Evolutionary conservation across 1,140 invertebrate species (phyloP), one percentile per base, ranked within the genome.

Genomic region (Papilio xuthus): DNA sequence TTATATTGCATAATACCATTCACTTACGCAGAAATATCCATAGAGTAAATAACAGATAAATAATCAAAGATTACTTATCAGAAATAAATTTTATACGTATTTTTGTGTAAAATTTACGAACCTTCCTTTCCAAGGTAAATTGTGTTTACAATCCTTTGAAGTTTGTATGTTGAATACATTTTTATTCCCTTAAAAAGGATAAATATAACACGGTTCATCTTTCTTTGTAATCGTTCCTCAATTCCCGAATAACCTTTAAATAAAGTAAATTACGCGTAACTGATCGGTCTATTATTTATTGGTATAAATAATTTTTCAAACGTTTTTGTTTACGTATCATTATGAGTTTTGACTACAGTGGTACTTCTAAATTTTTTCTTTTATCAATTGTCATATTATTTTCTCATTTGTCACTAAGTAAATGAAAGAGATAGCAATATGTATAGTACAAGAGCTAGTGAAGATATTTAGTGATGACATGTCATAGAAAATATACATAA

Each of bases 231-330:
- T 63, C 60, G 23, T 10, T 63, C 26, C 60, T 63, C 26, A 28
- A 13, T 15, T 63, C 23, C 26, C 60, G 26, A 26, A 23, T 60
- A 60, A 23, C 53, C 60, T 13, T 63, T 28, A 63, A 63, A 63
- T 63, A 28, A 28, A 63, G 23, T 63, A 63, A 63, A 63, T 63
- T 63, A 63, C 28, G 60, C 60, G 26, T 60, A 60, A 26, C 20
- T 26, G 60, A 63, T 63, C 23, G 60, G 4, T 63, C 10, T 63
- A 63, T 63, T 63, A 23, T 63, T 63, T 10, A 28, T 28, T 28
- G 60, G 12, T 28, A 28, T 63, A 15, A 28, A 63, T 15, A 4
- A 26, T 23, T 63, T 28, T 28, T 63, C 15, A 28, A 28, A 18
- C 47, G 15, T 50, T 18, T 50, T 37, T 37, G 32, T 37, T 37